Percentiles rank a stretch among this genome's conserved stretches.
Conservation (phyloP, 2,888 invertebrate species). For the Athalia circularis region DNA sequence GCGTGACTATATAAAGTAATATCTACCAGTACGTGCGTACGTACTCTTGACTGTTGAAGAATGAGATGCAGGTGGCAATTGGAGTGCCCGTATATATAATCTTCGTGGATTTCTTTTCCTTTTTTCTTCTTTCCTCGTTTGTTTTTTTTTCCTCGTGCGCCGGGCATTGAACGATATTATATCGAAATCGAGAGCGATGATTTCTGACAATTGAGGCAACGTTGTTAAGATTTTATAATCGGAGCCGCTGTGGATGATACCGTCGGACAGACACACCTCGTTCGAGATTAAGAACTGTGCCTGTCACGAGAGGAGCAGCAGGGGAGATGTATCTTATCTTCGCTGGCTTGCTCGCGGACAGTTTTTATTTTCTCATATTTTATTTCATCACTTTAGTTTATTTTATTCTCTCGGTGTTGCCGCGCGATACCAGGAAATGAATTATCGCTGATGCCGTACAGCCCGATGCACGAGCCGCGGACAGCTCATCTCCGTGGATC, state of each 20-base stretch:
- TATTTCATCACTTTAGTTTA: neutral
- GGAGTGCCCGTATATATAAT: neutral
- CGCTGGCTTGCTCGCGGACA: slow-evolving; percentile 30
- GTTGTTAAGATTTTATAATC: neutral
- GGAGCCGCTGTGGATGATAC: neutral
- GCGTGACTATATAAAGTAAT: too few relatives aligned
- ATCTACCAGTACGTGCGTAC: too few relatives aligned
- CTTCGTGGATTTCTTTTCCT: neutral
- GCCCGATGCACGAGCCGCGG: neutral
- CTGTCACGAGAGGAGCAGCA: slow-evolving; percentile 22
- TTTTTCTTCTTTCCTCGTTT: neutral
- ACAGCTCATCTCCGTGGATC: slow-evolving; percentile 38
- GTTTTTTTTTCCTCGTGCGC: too few relatives aligned
- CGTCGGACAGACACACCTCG: slow-evolving; percentile 34
- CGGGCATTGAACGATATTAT: too few relatives aligned
- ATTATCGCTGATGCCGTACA: slow-evolving; percentile 32
- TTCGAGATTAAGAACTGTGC: slow-evolving; percentile 29
- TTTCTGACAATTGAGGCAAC: slow-evolving; percentile 21
- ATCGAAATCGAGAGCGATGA: neutral
- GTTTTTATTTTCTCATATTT: neutral
- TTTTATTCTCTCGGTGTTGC: neutral
- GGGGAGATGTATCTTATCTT: slow-evolving; percentile 44
- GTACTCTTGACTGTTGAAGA: too few relatives aligned
- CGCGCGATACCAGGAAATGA: slow-evolving; percentile 39
- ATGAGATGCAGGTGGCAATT: too few relatives aligned